phyloP scores from a whole-genome alignment of 2,113 vertebrate genomes.

The Cervus canadensis region DNA sequence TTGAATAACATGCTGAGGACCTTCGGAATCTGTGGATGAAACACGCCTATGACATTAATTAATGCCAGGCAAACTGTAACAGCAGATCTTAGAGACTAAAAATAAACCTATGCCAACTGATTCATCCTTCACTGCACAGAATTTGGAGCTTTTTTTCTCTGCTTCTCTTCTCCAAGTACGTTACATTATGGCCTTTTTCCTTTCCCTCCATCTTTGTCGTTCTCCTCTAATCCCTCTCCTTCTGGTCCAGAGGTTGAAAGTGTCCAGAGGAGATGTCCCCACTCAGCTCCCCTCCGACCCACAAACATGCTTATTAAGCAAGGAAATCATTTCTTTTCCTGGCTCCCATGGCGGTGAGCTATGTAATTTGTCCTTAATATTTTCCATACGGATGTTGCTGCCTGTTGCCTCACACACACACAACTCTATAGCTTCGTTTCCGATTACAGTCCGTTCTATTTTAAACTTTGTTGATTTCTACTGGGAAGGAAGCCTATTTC shows the following conservation, averaged over 20 bases:
- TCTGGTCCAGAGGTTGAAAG: neutral
- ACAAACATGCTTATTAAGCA: slow-evolving; percentile 53
- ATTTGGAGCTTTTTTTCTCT: neutral
- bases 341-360: slow-evolving; percentile 27
- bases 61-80: slow-evolving; percentile 66
- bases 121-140: slow-evolving; percentile 57
- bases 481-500: slow-evolving; percentile 64
- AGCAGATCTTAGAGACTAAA: slow-evolving; percentile 60
- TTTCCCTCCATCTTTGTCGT: slow-evolving; percentile 17
- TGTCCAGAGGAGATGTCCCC: slow-evolving; percentile 26
- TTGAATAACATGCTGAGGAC: neutral
- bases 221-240: neutral
- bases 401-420: slow-evolving; percentile 50
- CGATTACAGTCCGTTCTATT: slow-evolving; percentile 61
- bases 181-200: neutral
- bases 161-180: neutral
- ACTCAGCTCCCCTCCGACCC: slow-evolving; percentile 29
- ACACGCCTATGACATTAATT: slow-evolving; percentile 68
- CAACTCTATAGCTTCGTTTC: slow-evolving; percentile 53
- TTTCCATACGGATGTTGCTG: slow-evolving; percentile 57
- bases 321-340: slow-evolving; percentile 29
- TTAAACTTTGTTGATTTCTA: slow-evolving; percentile 63
- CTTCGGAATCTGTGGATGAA: slow-evolving; percentile 8
- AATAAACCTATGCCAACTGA: slow-evolving; percentile 65
- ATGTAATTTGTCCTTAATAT: slow-evolving; percentile 34